Percentiles rank a stretch among this genome's conserved stretches.
Conservation (phyloP, 2,113 vertebrate species). For the Prionailurus viverrinus region DNA sequence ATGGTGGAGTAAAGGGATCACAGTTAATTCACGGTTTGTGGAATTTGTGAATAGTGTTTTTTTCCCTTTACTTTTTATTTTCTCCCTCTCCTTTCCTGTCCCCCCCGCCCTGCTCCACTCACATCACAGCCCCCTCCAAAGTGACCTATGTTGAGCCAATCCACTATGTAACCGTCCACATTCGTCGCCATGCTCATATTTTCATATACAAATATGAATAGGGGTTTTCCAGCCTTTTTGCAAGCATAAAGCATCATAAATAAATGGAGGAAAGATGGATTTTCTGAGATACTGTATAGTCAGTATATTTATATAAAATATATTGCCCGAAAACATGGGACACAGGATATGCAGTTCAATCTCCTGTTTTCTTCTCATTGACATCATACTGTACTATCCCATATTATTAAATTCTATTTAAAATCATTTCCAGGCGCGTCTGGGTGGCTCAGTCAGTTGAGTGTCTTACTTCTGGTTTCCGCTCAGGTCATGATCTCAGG, state of each 20-base stretch:
- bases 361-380: background rate
- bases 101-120: too few species aligned
- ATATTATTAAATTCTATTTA: conserved; percentile 12
- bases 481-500: too few species aligned
- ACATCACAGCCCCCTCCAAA: background rate
- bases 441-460: too few species aligned
- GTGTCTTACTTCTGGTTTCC: too few species aligned
- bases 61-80: background rate
- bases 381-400: background rate
- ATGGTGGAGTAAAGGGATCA: background rate
- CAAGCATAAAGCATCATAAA: background rate
- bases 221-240: background rate
- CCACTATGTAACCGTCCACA: background rate
- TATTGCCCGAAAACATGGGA: background rate
- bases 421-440: background rate
- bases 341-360: background rate
- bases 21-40: background rate
- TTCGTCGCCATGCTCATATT: background rate
- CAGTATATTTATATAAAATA: background rate
- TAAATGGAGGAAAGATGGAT: background rate
- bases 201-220: background rate
- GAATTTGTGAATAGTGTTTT: background rate
- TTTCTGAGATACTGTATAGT: background rate
- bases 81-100: background rate
- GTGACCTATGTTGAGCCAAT: background rate